These are phyloP conservation scores for Tricholaema leucomelas DNA, from an alignment of 2,113 vertebrate genomes.

Conservation along the genomic window DNA sequence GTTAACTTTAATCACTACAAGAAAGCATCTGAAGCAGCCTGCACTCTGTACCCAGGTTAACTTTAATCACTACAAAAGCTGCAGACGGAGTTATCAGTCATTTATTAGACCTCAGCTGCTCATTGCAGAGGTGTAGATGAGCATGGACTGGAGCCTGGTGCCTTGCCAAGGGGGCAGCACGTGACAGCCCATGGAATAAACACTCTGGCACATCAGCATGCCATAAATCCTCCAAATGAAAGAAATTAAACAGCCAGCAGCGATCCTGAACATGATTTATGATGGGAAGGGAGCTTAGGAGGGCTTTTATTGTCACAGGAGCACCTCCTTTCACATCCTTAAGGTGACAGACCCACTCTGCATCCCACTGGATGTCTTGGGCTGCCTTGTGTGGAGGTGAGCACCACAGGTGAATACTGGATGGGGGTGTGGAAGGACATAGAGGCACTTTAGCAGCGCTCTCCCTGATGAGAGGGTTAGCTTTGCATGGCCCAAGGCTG, in stretches of 20 bases:
- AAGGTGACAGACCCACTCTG: slow-evolving; percentile 49
- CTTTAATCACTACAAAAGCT: slow-evolving; percentile 31
- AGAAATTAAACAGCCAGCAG: slow-evolving; percentile 70
- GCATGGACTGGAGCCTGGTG: background rate
- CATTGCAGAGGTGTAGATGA: slow-evolving; percentile 36
- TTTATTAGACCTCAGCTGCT: slow-evolving; percentile 33
- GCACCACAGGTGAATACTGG: background rate
- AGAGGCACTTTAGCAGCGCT: background rate
- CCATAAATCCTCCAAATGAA: slow-evolving; percentile 62
- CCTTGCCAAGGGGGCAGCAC: background rate
- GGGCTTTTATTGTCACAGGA: slow-evolving; percentile 63
- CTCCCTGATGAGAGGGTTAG: background rate
- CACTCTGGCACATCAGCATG: slow-evolving; percentile 17
- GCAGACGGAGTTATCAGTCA: slow-evolving; percentile 9
- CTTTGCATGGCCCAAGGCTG: background rate
- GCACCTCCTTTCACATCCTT: slow-evolving; percentile 54
- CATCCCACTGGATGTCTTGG: background rate
- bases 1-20: no score
- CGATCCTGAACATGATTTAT: slow-evolving; percentile 65
- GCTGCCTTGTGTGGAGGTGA: background rate
- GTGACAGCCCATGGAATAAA: slow-evolving; percentile 52
- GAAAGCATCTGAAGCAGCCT: background rate
- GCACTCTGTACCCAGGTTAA: background rate
- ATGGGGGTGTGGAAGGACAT: background rate
- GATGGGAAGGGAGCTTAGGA: slow-evolving; percentile 61